These are phyloP conservation scores for Otus scops DNA, from an alignment of 2,797 vertebrate species.

Conservation along the genomic window DNA sequence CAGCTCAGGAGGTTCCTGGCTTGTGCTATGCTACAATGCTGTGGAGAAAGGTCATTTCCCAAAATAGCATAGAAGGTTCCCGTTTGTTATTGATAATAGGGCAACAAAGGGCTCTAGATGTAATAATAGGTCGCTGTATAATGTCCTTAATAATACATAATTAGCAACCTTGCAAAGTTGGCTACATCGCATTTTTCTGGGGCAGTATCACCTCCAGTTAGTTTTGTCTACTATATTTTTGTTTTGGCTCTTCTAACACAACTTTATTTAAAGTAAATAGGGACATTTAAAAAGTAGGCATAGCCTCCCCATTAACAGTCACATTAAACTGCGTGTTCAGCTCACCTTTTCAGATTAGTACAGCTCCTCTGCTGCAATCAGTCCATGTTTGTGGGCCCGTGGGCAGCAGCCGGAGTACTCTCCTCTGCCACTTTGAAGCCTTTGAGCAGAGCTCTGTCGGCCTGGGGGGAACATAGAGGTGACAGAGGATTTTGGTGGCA, in stretches of 20 bases:
- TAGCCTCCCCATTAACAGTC: not conserved
- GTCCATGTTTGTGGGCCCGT: fast-evolving
- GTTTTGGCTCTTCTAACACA: not conserved
- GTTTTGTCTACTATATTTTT: not conserved
- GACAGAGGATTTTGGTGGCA: not conserved
- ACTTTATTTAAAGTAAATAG: not conserved
- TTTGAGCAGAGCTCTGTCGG: not conserved
- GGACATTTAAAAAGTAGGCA: not conserved
- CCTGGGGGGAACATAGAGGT: not conserved
- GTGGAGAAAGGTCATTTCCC: slow-evolving; percentile 58
- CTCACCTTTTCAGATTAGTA: not conserved
- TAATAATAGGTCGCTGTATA: slow-evolving; percentile 13
- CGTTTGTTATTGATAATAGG: slow-evolving; percentile 44
- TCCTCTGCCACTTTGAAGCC: not conserved
- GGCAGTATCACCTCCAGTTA: not conserved
- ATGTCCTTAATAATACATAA: not conserved
- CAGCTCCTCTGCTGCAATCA: not conserved
- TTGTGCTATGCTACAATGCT: not conserved
- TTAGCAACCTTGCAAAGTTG: not conserved
- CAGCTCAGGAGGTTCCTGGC: slow-evolving; percentile 33
- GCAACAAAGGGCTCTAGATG: slow-evolving; percentile 36
- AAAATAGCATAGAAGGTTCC: slow-evolving; percentile 45
- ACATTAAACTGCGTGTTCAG: not conserved
- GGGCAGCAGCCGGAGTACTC: not conserved
- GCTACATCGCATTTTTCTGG: not conserved